These are phyloP conservation scores for Zhuqinia jingwanae DNA, from an alignment of 2,888 invertebrate genomes.

Conservation along the genomic window DNA sequence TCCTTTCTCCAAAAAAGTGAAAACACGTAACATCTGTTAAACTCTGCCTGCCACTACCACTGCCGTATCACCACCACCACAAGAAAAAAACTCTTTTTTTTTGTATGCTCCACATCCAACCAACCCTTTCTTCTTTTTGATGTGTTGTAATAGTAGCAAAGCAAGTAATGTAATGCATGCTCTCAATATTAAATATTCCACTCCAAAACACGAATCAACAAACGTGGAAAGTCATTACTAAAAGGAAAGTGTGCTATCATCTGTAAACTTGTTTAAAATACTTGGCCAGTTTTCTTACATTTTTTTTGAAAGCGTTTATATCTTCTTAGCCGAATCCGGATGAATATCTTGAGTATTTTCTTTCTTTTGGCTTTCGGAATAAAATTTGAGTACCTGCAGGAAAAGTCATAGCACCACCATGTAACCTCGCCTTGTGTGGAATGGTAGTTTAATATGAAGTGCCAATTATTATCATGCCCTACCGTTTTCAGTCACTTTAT, in stretches of 20 bases:
- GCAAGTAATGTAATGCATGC: neutral
- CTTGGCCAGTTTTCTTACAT: too few relatives aligned
- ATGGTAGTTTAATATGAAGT: constrained; percentile 48
- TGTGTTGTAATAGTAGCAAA: too few relatives aligned
- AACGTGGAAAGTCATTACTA: neutral
- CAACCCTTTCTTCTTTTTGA: too few relatives aligned
- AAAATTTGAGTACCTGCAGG: constrained; percentile 30
- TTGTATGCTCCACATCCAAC: neutral
- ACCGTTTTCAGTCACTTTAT: constrained; percentile 36
- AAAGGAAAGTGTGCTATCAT: neutral
- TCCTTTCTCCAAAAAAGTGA: neutral
- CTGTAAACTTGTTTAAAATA: neutral
- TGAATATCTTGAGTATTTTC: neutral
- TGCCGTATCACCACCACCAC: neutral
- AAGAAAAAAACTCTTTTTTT: constrained; percentile 1
- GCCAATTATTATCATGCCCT: constrained; percentile 45
- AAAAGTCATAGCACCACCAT: constrained; percentile 22
- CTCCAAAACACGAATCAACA: neutral
- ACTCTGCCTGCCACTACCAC: neutral
- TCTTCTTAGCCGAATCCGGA: neutral
- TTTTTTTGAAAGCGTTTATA: constrained; percentile 17
- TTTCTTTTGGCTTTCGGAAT: neutral
- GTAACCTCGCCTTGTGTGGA: neutral
- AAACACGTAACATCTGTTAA: constrained; percentile 4
- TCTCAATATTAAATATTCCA: constrained; percentile 26